phyloP scores from a whole-genome alignment of 2,797 vertebrate species.

The Acomys russatus region DNA sequence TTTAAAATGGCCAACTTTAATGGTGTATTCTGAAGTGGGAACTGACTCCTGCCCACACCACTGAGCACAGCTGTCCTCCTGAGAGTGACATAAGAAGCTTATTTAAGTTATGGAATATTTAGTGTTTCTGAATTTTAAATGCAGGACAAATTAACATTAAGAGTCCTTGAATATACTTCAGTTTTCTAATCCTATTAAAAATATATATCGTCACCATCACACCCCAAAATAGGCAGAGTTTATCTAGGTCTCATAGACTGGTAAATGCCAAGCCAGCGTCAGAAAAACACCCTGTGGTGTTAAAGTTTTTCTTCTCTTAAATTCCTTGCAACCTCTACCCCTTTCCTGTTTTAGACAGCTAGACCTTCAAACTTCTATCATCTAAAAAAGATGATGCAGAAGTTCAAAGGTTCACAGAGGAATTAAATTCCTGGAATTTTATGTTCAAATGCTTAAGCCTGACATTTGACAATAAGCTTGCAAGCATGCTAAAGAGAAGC shows the following conservation, averaged over 20 bases:
- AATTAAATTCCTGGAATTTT: conserved; percentile 18
- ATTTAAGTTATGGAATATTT: conserved; percentile 46
- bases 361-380: background rate
- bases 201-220: background rate
- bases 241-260: conserved; percentile 33
- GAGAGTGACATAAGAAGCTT: background rate
- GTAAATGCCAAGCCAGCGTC: conserved; percentile 1
- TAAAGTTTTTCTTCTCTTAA: conserved; percentile 12
- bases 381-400: background rate
- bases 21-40: conserved; percentile 7
- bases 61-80: background rate
- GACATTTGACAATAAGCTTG: background rate
- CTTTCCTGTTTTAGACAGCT: background rate
- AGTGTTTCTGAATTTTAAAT: conserved; percentile 53
- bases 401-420: background rate
- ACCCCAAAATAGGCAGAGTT: background rate
- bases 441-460: conserved; percentile 33
- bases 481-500: background rate
- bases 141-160: conserved; percentile 54
- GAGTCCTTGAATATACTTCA: conserved; percentile 33
- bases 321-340: background rate
- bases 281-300: background rate
- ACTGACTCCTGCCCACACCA: background rate
- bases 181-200: conserved; percentile 47
- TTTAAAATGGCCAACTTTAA: conserved; percentile 12